Percentiles rank a stretch among this genome's conserved stretches.
These are phyloP conservation scores for Macaca nemestrina DNA, from an alignment of 2,113 vertebrate species.

Conservation along the genomic window DNA sequence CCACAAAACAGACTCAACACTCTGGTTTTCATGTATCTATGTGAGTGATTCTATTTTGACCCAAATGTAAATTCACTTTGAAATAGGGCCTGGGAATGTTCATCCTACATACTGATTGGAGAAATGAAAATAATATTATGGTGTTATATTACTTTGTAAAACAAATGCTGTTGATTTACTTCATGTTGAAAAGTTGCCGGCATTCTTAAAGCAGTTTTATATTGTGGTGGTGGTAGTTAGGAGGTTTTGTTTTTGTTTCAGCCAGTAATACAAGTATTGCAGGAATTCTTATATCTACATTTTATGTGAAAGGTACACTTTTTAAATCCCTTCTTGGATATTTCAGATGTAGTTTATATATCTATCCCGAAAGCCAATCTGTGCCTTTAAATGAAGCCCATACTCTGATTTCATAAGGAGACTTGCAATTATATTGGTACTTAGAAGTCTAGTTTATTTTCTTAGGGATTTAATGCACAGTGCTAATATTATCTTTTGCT, in stretches of 20 bases:
- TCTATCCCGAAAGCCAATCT: constrained; percentile 5
- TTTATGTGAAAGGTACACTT: constrained; percentile 26
- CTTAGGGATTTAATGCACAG: constrained; percentile 58
- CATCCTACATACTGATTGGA: neutral
- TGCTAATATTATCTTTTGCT: constrained; percentile 54
- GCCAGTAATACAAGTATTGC: neutral
- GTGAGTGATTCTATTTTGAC: neutral
- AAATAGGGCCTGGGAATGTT: neutral
- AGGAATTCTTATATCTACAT: neutral
- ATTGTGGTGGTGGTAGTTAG: neutral
- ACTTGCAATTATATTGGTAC: constrained; percentile 22
- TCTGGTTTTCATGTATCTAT: neutral
- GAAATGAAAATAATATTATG: constrained; percentile 11
- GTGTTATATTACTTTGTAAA: neutral
- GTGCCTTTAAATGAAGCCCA: constrained; percentile 9
- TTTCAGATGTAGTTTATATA: constrained; percentile 32
- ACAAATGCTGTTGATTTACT: neutral
- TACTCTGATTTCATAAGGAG: constrained; percentile 49
- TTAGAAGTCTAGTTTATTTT: constrained; percentile 64
- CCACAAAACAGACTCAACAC: neutral
- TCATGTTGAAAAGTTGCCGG: neutral
- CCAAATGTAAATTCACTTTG: constrained; percentile 38
- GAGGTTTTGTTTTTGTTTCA: constrained; percentile 8
- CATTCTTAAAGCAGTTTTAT: neutral
- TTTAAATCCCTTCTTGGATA: constrained; percentile 26